These are phyloP conservation scores for Trigoniulus corallinus DNA, from an alignment of 1,140 invertebrate genomes.

Conservation along the genomic window DNA sequence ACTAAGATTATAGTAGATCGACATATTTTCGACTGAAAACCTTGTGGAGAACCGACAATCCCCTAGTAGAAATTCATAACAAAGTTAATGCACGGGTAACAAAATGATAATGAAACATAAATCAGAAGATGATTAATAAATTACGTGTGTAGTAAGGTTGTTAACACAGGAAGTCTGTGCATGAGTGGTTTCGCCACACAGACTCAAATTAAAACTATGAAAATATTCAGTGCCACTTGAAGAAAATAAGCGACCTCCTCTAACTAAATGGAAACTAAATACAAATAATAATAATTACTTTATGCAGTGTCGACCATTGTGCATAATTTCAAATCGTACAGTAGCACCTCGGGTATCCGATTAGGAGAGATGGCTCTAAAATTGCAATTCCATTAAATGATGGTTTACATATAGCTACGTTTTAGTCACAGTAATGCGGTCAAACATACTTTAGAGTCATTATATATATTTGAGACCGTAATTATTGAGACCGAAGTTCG, in stretches of 20 bases:
- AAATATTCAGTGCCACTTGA: conserved; percentile 38
- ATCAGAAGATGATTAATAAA: too few relatives aligned
- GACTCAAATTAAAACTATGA: conserved; percentile 39
- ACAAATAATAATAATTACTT: too few relatives aligned
- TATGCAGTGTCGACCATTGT: too few relatives aligned
- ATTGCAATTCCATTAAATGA: background rate
- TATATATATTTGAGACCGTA: too few relatives aligned
- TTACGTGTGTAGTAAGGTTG: conserved; percentile 22
- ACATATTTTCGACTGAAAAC: too few relatives aligned
- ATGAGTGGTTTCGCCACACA: conserved; percentile 27
- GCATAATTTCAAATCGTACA: conserved; percentile 1
- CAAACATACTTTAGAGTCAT: too few relatives aligned
- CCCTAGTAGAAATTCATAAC: too few relatives aligned
- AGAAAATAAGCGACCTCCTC: conserved; percentile 33
- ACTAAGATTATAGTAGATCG: background rate
- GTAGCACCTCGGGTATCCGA: background rate
- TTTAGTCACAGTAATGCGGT: too few relatives aligned
- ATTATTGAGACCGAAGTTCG: too few relatives aligned
- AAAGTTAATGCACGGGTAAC: too few relatives aligned
- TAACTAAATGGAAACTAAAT: conserved; percentile 26
- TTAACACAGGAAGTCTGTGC: conserved; percentile 27
- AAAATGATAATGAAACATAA: too few relatives aligned
- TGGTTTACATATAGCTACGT: background rate
- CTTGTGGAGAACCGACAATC: too few relatives aligned
- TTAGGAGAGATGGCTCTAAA: background rate